Evolutionary conservation across 2,888 invertebrate species (phyloP).

Genomic region (Cordilura impudica): DNA sequence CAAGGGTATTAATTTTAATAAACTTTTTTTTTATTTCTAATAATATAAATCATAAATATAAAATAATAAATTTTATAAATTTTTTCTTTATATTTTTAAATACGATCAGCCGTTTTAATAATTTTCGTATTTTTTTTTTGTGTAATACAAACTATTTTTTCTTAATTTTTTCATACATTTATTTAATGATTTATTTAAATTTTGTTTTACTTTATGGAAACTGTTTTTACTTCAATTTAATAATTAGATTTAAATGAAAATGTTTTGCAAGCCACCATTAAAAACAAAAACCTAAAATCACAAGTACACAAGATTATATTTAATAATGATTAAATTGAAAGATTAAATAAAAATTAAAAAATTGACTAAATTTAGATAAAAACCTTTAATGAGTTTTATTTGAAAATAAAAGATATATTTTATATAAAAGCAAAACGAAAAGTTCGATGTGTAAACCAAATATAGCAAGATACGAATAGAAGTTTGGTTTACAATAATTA

Average conservation of each 20-base stretch:
- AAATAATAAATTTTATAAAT: constrained; percentile 64
- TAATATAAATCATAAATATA: constrained; percentile 64
- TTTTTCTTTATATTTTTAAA: constrained; percentile 61
- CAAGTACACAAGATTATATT: constrained; percentile 40
- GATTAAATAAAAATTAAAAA: constrained; percentile 54
- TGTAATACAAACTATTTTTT: constrained; percentile 31
- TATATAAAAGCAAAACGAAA: too few species aligned
- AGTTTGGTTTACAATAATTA: too few species aligned
- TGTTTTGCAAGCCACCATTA: constrained; percentile 36
- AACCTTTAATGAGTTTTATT: constrained; percentile 23
- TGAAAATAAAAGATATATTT: too few species aligned
- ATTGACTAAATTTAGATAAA: constrained; percentile 59
- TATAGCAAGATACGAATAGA: too few species aligned
- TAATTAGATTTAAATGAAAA: constrained; percentile 40
- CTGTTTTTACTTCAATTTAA: constrained; percentile 46
- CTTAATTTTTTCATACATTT: constrained; percentile 30
- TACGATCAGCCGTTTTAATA: constrained; percentile 65
- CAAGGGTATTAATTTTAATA: constrained; percentile 74
- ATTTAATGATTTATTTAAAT: constrained; percentile 29
- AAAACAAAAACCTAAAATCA: constrained; percentile 26
- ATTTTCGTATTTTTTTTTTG: constrained; percentile 30
- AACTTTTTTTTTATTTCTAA: constrained; percentile 60
- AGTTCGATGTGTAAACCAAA: too few species aligned
- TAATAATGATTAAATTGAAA: constrained; percentile 55
- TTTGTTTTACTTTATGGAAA: constrained; percentile 17